These are phyloP conservation scores for Platerodrilus igneus DNA, from an alignment of 2,888 invertebrate genomes.

Conservation along the genomic window DNA sequence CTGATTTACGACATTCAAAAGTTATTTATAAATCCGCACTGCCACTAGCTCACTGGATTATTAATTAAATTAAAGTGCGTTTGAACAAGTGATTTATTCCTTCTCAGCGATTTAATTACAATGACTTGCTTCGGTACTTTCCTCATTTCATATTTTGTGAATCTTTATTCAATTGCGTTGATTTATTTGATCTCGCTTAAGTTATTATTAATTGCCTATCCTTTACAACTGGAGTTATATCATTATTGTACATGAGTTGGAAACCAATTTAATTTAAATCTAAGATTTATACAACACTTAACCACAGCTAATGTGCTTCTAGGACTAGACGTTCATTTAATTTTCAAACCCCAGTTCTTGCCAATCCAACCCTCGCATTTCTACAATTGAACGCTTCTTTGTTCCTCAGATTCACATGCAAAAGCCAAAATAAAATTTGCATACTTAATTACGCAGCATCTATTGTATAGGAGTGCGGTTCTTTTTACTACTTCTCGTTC, in stretches of 20 bases:
- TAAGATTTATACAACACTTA: constrained; percentile 34
- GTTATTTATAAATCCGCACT: constrained; percentile 31
- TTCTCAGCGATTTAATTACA: constrained; percentile 34
- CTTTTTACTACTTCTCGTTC: constrained; percentile 26
- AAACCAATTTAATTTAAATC: constrained; percentile 6
- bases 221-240: not conserved
- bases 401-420: constrained; percentile 39
- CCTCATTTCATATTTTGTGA: constrained; percentile 24
- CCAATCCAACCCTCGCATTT: constrained; percentile 33
- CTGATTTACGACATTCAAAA: constrained; percentile 11
- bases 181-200: constrained; percentile 28
- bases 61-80: constrained; percentile 38
- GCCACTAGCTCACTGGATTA: constrained; percentile 30
- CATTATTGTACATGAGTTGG: not conserved
- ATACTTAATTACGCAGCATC: constrained; percentile 39
- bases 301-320: constrained; percentile 30
- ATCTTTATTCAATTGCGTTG: constrained; percentile 29
- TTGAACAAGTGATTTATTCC: constrained; percentile 35
- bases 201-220: too few relatives aligned
- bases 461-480: constrained; percentile 27
- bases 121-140: constrained; percentile 29
- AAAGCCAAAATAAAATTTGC: constrained; percentile 41
- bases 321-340: constrained; percentile 36
- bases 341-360: constrained; percentile 35
- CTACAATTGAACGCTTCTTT: constrained; percentile 39